Conservation (phyloP, 2,113 vertebrate genomes). For the Varanus salvator region DNA sequence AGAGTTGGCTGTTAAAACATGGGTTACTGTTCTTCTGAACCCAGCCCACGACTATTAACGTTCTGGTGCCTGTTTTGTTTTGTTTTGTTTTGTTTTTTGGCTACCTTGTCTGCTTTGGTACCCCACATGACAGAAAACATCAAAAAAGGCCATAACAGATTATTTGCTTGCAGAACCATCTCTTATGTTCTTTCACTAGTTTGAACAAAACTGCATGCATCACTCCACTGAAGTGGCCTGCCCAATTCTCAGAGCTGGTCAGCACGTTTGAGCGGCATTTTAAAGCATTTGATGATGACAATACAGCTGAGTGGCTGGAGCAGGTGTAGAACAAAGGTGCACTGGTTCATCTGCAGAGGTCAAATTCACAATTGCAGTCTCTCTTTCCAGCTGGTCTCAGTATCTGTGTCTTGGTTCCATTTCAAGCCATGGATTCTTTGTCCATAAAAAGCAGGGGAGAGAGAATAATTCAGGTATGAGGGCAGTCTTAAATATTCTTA, state of each 20-base stretch:
- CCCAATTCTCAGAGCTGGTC: slow-evolving; percentile 26
- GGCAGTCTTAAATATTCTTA: background rate
- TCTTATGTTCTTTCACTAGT: background rate
- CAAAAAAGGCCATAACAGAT: background rate
- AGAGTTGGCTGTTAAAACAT: no score
- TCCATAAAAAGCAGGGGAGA: background rate
- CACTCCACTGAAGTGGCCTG: background rate
- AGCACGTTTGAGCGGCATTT: background rate
- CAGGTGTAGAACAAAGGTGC: slow-evolving; percentile 16
- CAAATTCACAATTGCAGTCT: fast-evolving
- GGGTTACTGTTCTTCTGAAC: no score
- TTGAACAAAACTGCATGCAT: background rate
- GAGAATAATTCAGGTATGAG: background rate
- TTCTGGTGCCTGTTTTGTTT: background rate
- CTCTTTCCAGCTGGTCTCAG: slow-evolving; percentile 19
- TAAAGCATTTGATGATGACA: background rate
- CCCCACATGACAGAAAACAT: background rate
- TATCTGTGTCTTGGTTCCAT: slow-evolving; percentile 21
- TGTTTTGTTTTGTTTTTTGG: background rate
- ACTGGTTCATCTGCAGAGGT: background rate
- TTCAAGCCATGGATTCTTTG: slow-evolving; percentile 37
- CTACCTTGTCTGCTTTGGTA: background rate
- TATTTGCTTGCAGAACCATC: background rate
- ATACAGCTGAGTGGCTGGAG: slow-evolving; percentile 27
- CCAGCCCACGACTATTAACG: background rate